These are phyloP conservation scores for Leptinotarsa undecemlineata DNA, from an alignment of 1,140 invertebrate genomes.

Conservation along the genomic window DNA sequence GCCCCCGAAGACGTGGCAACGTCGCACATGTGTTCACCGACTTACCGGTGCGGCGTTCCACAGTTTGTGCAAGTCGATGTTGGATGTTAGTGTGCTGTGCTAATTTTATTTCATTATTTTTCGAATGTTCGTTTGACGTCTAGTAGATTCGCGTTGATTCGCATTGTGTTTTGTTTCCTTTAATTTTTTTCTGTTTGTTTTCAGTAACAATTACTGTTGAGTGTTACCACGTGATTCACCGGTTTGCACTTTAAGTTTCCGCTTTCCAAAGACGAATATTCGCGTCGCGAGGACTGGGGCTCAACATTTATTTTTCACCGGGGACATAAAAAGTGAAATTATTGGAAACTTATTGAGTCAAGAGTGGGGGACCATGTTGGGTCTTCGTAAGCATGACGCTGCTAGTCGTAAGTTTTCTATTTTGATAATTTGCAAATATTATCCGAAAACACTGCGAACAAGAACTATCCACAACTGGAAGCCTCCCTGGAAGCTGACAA, in stretches of 20 bases:
- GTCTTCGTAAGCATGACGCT: background rate
- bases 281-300: background rate
- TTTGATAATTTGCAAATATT: too few relatives aligned
- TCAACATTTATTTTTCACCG: background rate
- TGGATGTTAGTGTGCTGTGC: background rate
- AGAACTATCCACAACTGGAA: too few relatives aligned
- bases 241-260: background rate
- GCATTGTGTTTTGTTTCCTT: background rate
- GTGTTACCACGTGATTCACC: background rate
- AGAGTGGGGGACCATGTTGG: background rate
- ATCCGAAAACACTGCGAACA: too few relatives aligned
- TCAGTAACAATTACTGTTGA: too few relatives aligned
- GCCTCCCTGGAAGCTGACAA: too few relatives aligned
- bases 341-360: conserved; percentile 1
- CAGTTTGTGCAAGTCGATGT: conserved; percentile 9
- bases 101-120: background rate
- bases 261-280: too few relatives aligned
- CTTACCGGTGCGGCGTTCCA: too few relatives aligned
- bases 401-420: conserved; percentile 4
- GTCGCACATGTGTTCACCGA: too few relatives aligned
- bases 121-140: conserved; percentile 3
- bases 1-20: too few relatives aligned
- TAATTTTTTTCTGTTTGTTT: conserved; percentile 4
- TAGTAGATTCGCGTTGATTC: too few relatives aligned
- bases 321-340: conserved; percentile 7